Evolutionary conservation across 2,888 invertebrate genomes (phyloP).

Genomic region (Acholoe squamosa): DNA sequence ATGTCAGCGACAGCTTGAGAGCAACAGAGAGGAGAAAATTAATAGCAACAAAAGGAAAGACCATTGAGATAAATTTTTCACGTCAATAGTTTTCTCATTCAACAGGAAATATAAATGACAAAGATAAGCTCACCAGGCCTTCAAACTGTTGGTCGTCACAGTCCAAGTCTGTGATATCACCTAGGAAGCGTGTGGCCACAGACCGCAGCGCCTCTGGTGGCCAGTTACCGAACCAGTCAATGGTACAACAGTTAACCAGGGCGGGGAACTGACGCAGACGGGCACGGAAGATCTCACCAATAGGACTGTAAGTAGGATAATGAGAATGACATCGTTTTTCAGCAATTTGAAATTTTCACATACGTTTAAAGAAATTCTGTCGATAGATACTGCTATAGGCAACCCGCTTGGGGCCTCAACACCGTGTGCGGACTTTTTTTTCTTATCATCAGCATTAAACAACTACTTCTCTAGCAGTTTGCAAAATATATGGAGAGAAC

Average conservation of each 20-base stretch:
- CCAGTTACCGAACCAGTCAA: slow-evolving; percentile 87
- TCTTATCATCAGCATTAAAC: no score
- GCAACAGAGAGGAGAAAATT: no score
- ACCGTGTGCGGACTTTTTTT: no score
- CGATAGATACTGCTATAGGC: no score
- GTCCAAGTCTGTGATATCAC: slow-evolving; percentile 87
- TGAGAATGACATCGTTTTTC: background rate
- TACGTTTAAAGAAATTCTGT: no score
- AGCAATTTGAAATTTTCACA: background rate
- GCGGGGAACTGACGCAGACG: slow-evolving; percentile 84
- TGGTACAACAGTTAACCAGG: slow-evolving; percentile 83
- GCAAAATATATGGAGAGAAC: no score
- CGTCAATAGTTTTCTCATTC: no score
- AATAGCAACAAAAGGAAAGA: no score
- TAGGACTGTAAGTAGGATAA: slow-evolving; percentile 84
- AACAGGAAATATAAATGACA: background rate
- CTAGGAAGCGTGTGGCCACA: slow-evolving; percentile 82
- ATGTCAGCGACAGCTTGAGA: no score
- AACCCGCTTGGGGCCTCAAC: no score
- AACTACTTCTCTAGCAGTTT: no score
- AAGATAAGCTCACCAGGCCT: slow-evolving; percentile 79
- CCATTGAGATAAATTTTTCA: no score
- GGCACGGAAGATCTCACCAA: slow-evolving; percentile 83
- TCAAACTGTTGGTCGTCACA: slow-evolving; percentile 86
- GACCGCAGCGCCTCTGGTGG: slow-evolving; percentile 89